phyloP scores from a whole-genome alignment of 2,113 vertebrate species.

The Anguilla japonica region DNA sequence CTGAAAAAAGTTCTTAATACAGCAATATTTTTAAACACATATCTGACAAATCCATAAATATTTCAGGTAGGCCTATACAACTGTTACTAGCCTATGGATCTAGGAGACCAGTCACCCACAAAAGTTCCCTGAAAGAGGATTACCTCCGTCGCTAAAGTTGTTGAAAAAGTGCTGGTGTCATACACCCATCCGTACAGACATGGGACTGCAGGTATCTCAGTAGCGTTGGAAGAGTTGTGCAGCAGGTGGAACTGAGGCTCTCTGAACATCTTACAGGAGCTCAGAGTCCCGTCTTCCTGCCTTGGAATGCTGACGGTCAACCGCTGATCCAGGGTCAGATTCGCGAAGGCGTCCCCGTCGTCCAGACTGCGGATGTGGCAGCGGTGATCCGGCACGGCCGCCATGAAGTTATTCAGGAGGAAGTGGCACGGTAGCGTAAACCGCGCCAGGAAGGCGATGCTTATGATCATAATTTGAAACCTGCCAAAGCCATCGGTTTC shows the following conservation, averaged over 20 bases:
- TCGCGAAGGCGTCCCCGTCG: constrained; percentile 56
- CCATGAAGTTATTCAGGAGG: constrained; percentile 78
- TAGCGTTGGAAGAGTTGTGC: constrained; percentile 61
- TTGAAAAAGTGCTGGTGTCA: constrained; percentile 74
- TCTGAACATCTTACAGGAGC: constrained; percentile 76
- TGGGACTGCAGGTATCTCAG: constrained; percentile 43
- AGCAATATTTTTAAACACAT: too few relatives aligned
- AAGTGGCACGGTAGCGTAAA: constrained; percentile 80
- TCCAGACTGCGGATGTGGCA: constrained; percentile 69
- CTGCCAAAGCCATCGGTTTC: constrained; percentile 76
- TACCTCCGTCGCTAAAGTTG: constrained; percentile 84
- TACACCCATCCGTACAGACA: constrained; percentile 84
- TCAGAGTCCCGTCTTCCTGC: constrained; percentile 66
- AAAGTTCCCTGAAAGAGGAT: background rate
- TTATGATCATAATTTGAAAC: constrained; percentile 67
- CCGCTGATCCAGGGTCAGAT: constrained; percentile 67
- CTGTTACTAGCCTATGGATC: too few relatives aligned
- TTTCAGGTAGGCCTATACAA: too few relatives aligned
- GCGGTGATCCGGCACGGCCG: constrained; percentile 73
- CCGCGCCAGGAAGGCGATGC: constrained; percentile 42
- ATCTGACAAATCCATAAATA: too few relatives aligned
- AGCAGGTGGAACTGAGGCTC: constrained; percentile 74
- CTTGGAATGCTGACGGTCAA: constrained; percentile 69
- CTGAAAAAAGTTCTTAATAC: too few relatives aligned
- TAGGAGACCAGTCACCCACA: too few relatives aligned